A percentile compares a stretch with the other conserved stretches of the same genome.
Evolutionary conservation across 2,888 invertebrate genomes (phyloP).

Genomic region (Nomada lathburiana): DNA sequence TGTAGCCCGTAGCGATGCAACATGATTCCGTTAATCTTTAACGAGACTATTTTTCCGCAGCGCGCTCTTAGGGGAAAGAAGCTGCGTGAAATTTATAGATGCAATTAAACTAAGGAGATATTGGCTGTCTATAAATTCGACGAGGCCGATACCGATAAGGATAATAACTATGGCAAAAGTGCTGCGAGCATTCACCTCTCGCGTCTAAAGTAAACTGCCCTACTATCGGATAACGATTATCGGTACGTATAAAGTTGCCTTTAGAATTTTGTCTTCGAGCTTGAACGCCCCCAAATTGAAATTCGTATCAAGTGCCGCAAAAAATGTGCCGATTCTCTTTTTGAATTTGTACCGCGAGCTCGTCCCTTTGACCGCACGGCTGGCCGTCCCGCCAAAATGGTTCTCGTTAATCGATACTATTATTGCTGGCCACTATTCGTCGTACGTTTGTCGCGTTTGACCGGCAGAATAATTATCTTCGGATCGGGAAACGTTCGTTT

Average conservation of each 20-base stretch:
- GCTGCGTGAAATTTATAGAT: neutral
- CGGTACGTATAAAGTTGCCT: neutral
- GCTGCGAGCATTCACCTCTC: neutral
- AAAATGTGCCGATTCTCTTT: no score
- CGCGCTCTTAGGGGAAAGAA: neutral
- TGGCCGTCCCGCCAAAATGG: no score
- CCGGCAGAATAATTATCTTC: neutral
- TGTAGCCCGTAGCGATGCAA: neutral
- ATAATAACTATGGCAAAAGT: neutral
- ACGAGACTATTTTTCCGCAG: neutral
- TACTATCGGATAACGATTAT: constrained; percentile 32
- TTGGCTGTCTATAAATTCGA: constrained; percentile 3
- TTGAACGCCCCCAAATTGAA: neutral
- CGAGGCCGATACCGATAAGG: constrained; percentile 29
- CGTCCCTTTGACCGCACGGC: neutral
- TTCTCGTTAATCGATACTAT: constrained; percentile 6
- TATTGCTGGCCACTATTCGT: neutral
- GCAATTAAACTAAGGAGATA: constrained; percentile 2
- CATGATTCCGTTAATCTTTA: constrained; percentile 18
- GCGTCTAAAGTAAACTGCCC: neutral
- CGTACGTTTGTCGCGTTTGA: neutral
- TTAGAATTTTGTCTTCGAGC: neutral
- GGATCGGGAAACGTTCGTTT: neutral
- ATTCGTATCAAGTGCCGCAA: no score
- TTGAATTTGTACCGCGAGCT: neutral